Evolutionary conservation across 2,888 invertebrate species (phyloP).

Genomic region (Lamellibrachia satsuma): DNA sequence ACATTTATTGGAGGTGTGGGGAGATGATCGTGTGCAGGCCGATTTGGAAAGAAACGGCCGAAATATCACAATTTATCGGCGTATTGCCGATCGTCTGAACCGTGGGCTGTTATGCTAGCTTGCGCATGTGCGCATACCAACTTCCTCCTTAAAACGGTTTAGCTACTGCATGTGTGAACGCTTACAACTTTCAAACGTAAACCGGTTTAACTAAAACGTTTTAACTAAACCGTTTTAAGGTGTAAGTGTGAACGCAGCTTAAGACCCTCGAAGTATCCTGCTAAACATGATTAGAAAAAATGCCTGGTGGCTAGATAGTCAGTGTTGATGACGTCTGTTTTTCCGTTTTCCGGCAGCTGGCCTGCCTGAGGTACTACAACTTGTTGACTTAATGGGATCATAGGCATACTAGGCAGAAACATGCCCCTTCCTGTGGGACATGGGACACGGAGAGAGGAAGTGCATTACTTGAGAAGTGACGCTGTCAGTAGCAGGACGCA

Average conservation of each 20-base stretch:
- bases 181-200: too few species aligned
- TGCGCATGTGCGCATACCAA: too few species aligned
- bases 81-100: too few species aligned
- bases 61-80: too few species aligned
- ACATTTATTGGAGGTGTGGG: too few species aligned
- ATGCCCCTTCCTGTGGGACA: neutral
- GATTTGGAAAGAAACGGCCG: too few species aligned
- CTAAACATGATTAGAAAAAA: neutral
- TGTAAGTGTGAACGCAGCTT: neutral
- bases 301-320: neutral
- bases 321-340: neutral
- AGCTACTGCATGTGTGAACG: too few species aligned
- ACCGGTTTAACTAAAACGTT: too few species aligned
- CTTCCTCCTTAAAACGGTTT: too few species aligned
- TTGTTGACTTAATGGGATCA: neutral
- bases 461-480: neutral
- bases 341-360: neutral
- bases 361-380: neutral
- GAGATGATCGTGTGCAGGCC: too few species aligned
- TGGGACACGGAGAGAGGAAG: neutral
- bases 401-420: neutral
- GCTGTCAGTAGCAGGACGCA: neutral
- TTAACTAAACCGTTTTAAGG: too few species aligned
- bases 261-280: neutral
- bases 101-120: too few species aligned